Evolutionary conservation across 2,797 vertebrate species (phyloP).

Genomic region (Malurus leucopterus): DNA sequence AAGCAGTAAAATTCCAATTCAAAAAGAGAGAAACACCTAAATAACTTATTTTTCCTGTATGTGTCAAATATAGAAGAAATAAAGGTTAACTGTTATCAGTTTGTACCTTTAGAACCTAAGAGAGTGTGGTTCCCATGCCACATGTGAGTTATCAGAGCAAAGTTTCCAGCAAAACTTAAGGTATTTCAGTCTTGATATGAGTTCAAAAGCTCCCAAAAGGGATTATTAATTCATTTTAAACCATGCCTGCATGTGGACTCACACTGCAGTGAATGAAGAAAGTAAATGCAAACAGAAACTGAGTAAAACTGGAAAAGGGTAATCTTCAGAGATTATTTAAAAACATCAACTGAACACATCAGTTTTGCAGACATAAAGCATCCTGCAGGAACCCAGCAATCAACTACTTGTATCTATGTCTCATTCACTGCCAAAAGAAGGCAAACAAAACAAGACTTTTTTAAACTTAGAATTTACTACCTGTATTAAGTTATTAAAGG

Average conservation of each 20-base stretch:
- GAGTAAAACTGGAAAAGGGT: neutral
- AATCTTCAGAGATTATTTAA: neutral
- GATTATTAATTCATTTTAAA: neutral
- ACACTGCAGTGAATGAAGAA: neutral
- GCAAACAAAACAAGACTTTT: neutral
- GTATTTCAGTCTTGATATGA: neutral
- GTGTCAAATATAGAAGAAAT: neutral
- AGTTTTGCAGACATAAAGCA: neutral
- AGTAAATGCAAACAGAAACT: neutral
- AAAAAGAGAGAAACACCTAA: neutral
- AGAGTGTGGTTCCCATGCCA: neutral
- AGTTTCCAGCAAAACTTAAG: neutral
- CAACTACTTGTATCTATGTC: neutral
- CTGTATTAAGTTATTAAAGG: neutral
- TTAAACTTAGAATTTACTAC: neutral
- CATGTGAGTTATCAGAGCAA: neutral
- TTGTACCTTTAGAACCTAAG: neutral
- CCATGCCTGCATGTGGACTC: neutral
- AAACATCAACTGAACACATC: neutral
- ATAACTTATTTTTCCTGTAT: rapidly evolving
- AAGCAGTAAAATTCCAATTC: neutral
- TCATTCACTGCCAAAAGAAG: neutral
- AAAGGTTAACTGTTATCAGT: neutral
- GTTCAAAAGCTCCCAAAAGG: neutral
- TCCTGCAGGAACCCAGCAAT: neutral